Percentiles rank a stretch among this genome's conserved stretches.
phyloP scores from a whole-genome alignment of 2,888 invertebrate genomes.

The Exocentrus adspersus region DNA sequence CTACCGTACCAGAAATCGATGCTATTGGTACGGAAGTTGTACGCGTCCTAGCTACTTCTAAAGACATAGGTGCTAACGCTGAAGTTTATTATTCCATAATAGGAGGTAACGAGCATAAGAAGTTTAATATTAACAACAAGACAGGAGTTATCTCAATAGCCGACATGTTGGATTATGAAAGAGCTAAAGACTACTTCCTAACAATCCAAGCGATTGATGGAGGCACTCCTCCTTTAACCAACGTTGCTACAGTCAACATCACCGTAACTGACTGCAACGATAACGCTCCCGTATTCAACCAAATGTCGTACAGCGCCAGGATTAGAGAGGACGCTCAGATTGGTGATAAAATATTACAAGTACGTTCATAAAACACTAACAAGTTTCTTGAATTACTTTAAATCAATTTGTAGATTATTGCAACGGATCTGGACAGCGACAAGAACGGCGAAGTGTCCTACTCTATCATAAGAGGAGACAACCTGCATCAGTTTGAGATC shows the following conservation, averaged over 20 bases:
- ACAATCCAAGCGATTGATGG: slow-evolving; percentile 92
- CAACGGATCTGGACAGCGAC: slow-evolving; percentile 86
- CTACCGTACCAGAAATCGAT: slow-evolving; percentile 80
- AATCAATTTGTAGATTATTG: slow-evolving; percentile 68
- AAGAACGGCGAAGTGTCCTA: slow-evolving; percentile 84
- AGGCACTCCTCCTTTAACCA: slow-evolving; percentile 88
- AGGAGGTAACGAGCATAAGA: slow-evolving; percentile 88
- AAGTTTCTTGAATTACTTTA: too few species aligned
- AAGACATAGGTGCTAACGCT: slow-evolving; percentile 93
- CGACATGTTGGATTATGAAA: slow-evolving; percentile 87
- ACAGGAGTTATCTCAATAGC: slow-evolving; percentile 81
- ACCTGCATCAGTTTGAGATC: slow-evolving; percentile 79
- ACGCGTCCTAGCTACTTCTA: slow-evolving; percentile 88
- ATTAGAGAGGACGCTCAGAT: slow-evolving; percentile 82
- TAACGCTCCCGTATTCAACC: slow-evolving; percentile 84
- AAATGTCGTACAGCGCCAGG: slow-evolving; percentile 78
- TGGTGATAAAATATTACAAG: slow-evolving; percentile 79
- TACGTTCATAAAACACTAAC: too few species aligned
- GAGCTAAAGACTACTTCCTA: slow-evolving; percentile 84
- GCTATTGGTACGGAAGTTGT: slow-evolving; percentile 83
- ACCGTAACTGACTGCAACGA: slow-evolving; percentile 88
- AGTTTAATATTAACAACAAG: slow-evolving; percentile 78
- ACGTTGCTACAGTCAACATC: slow-evolving; percentile 87
- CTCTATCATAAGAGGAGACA: slow-evolving; percentile 80
- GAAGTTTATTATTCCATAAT: slow-evolving; percentile 89